Evolutionary conservation across 2,888 invertebrate genomes (phyloP).

Genomic region (Rhagophthalmus giganteus): DNA sequence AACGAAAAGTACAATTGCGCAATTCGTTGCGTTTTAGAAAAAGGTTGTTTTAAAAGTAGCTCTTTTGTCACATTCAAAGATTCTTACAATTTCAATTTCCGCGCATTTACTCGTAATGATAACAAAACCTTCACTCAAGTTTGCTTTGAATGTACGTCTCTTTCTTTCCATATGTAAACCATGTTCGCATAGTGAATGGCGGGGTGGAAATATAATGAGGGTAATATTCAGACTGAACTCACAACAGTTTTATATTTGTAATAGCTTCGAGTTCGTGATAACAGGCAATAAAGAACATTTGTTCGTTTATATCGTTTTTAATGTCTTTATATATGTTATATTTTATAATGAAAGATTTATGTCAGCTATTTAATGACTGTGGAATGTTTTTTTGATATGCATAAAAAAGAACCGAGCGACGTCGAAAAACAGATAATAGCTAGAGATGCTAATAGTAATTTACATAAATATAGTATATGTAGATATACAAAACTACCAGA

Average conservation of each 20-base stretch:
- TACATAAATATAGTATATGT: too few relatives aligned
- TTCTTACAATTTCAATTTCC: too few relatives aligned
- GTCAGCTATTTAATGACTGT: constrained; percentile 11
- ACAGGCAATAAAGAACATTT: constrained; percentile 25
- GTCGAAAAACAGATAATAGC: constrained; percentile 4
- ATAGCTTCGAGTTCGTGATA: constrained; percentile 24
- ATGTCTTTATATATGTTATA: constrained; percentile 27
- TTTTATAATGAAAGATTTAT: constrained; percentile 24
- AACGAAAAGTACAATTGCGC: too few relatives aligned
- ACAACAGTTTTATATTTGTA: constrained; percentile 15
- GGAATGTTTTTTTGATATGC: not conserved
- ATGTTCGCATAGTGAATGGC: not conserved
- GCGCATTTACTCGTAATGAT: too few relatives aligned
- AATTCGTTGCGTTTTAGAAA: too few relatives aligned
- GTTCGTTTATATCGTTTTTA: constrained; percentile 29
- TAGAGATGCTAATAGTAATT: too few relatives aligned
- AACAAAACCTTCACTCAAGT: too few relatives aligned
- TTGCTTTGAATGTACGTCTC: too few relatives aligned
- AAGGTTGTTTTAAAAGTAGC: too few relatives aligned
- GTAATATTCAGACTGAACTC: constrained; percentile 15
- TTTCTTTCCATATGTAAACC: not conserved
- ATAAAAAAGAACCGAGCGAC: not conserved
- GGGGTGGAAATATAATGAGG: constrained; percentile 11
- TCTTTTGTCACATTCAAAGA: too few relatives aligned
- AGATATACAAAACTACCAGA: too few relatives aligned